Percentiles rank a stretch among this genome's conserved stretches.
phyloP scores from a whole-genome alignment of 2,797 vertebrate genomes.

The Manis crassicaudata region DNA sequence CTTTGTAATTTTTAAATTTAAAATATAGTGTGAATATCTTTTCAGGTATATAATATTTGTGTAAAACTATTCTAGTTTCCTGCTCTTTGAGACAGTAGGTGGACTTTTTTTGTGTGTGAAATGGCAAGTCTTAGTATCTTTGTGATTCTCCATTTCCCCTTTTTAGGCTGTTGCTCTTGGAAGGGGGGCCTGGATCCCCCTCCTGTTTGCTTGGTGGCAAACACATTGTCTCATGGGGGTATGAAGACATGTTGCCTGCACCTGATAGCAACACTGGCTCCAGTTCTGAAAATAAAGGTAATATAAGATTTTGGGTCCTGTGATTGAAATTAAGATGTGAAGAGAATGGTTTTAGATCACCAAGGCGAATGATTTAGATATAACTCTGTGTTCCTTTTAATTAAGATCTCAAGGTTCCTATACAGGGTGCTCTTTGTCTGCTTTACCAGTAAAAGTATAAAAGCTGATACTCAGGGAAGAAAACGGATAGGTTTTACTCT shows the following conservation, averaged over 20 bases:
- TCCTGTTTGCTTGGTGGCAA: constrained; percentile 98
- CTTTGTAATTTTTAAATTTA: constrained; percentile 42
- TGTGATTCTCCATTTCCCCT: constrained; percentile 56
- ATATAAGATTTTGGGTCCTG: background rate
- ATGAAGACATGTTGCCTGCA: constrained; percentile 98
- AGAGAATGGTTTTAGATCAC: constrained; percentile 29
- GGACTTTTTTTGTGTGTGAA: constrained; percentile 23
- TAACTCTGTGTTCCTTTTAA: constrained; percentile 3
- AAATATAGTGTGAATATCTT: background rate
- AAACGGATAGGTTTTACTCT: constrained; percentile 39
- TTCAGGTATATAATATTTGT: background rate
- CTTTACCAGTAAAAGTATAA: constrained; percentile 58
- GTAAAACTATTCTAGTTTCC: background rate
- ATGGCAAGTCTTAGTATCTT: background rate
- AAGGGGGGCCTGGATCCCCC: constrained; percentile 97
- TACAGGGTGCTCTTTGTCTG: constrained; percentile 59
- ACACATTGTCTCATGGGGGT: constrained; percentile 99
- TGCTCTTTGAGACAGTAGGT: background rate
- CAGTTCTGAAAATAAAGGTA: constrained; percentile 96
- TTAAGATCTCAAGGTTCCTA: constrained; percentile 12
- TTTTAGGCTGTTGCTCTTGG: constrained; percentile 95
- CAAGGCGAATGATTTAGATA: background rate
- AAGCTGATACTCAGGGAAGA: constrained; percentile 50
- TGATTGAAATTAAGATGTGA: background rate
- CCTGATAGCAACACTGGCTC: constrained; percentile 93